Base-by-base conservation (phyloP, 1,140 invertebrate species). In the Euura saliciscinereae region DNA sequence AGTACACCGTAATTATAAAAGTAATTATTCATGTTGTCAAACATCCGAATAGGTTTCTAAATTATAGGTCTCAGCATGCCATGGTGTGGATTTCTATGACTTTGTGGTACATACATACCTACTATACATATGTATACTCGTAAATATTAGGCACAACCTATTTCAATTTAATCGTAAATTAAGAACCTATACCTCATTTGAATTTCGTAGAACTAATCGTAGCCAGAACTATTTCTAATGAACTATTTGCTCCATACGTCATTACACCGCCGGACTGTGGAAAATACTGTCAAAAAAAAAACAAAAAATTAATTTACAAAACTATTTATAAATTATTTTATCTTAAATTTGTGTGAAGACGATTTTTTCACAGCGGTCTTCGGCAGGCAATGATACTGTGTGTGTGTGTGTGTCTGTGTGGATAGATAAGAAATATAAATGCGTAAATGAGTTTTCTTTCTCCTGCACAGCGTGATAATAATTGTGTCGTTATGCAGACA, bases 21-120 rank as follows among this genome's bases (percentile, higher is more conserved):
- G 51, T 11, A 59, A 59, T 11, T 11, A 59, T 59, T 8, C 51
- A n/a, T 2, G 3, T 59, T 59, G 51, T 59, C 3, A 8, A 59
- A 6, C 13, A 59, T 59, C 13, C 13, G 10, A 3, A 59, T 59
- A n/a, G 8, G 51, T 3, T 59, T 59, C 51, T 59, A 59, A 59
- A n/a, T 59, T 59, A 59, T 59, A n/a, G 3, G 5, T n/a, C 51
- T 59, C 51, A 59, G 51, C 51, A 59, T 59, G 51, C 6, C 51
- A n/a, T 28, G 28, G 28, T 28, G 13, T 59, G 51, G 51, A 59
- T 59, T 59, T 59, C 51, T 59, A 6, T 59, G 51, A n/a, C 8
- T 59, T 59, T 59, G 51, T 59, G 51, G 51, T 59, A n/a, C 11
- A 59, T 11, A 59, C 51, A 59, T 59, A 59, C n/a, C n/a, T n/a